Base-by-base conservation (phyloP, 2,888 invertebrate genomes). In the Camptogramma bilineatum region DNA sequence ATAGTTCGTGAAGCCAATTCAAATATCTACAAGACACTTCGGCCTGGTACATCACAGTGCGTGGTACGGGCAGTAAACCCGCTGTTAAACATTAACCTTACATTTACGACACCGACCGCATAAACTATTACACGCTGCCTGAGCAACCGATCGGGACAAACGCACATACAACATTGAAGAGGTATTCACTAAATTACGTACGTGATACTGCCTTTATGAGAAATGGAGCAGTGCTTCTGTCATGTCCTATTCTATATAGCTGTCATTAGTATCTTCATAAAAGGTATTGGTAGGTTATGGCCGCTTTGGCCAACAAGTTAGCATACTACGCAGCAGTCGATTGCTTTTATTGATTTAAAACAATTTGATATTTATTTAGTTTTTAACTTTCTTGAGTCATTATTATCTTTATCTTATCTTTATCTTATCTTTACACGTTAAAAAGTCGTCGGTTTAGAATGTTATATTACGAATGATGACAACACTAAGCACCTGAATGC, bases 21-120 rank as follows among this genome's bases (percentile, higher is more conserved):
- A 31, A 42, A 53, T 5, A 51, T 51, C 46, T 31, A 47, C 17
- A 46, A 34, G 39, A 54, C 28, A 54, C 19, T 53, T 28, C 53
- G 44, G 17, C 17, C 48, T 9, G 59, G 54, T 57, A 60, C 42
- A 19, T 48, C 50, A 56, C 18, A 54, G 61, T 54, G 28, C 63
- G 56, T 46, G 64, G 57, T 58, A 55, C 57, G 46, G 63, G 48
- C 51, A 42, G 67, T 70, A 72, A 69, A 61, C 21, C 67, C 52
- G 4, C 28, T 53, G 68, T 66, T 52, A 67, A 66, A 55, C 72
- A 62, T 67, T 68, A 66, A 69, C 67, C 62, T 57, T 21, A 59
- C 58, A 50, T 72, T 69, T 72, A 72, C 72, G 64, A 62, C 64
- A 13, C 54, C 64, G 61, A 28, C 31, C 62, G 59, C 62, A 62